Percentiles rank a stretch among this genome's conserved stretches.
phyloP scores from a whole-genome alignment of 2,797 vertebrate species.

The Odontamblyopus lacepedii region DNA sequence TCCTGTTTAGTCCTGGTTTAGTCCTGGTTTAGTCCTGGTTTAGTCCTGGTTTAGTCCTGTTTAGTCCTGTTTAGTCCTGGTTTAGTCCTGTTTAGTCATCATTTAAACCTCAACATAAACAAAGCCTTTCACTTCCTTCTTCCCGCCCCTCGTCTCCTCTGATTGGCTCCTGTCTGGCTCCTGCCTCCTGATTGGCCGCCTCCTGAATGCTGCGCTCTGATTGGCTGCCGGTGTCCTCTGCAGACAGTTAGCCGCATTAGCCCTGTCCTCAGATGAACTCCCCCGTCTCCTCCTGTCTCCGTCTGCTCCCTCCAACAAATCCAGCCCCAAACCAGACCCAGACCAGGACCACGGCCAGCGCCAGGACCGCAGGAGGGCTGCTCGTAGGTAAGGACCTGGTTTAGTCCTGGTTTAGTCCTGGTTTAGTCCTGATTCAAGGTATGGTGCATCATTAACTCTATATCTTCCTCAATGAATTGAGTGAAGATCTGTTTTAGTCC shows the following conservation, averaged over 20 bases:
- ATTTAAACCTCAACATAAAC: conserved; percentile 3
- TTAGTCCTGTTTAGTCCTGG: neutral
- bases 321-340: neutral
- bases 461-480: neutral
- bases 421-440: neutral
- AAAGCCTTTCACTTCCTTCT: neutral
- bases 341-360: neutral
- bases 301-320: conserved; percentile 40
- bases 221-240: conserved; percentile 55
- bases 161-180: neutral
- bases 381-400: conserved; percentile 1
- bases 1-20: too few relatives aligned
- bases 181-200: conserved; percentile 9
- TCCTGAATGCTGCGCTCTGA: neutral
- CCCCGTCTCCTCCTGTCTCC: conserved; percentile 52
- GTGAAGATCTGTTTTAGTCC: neutral
- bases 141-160: neutral
- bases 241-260: conserved; percentile 75
- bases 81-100: neutral
- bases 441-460: neutral
- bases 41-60: too few relatives aligned
- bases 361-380: neutral
- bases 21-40: too few relatives aligned
- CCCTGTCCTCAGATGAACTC: conserved; percentile 81
- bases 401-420: conserved; percentile 10